These are phyloP conservation scores for Callosobruchus maculatus DNA, from an alignment of 2,888 invertebrate genomes.

Conservation along the genomic window DNA sequence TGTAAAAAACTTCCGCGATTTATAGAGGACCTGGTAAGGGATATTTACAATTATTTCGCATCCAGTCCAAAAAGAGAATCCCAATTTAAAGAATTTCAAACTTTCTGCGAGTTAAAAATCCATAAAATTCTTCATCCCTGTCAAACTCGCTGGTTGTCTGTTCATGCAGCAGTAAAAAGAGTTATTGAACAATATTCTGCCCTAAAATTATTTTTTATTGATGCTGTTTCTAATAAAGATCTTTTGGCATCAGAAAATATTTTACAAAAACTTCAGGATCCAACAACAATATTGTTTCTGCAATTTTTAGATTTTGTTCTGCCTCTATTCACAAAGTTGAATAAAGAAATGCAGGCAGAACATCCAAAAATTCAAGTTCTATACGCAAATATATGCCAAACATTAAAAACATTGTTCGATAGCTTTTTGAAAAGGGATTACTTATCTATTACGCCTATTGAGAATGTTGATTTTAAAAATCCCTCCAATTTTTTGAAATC, in stretches of 20 bases:
- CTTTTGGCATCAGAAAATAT: background rate
- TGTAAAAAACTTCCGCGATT: conserved; percentile 24
- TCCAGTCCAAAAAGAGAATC: conserved; percentile 24
- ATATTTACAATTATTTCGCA: conserved; percentile 28
- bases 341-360: conserved; percentile 6
- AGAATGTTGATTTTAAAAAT: too few species aligned
- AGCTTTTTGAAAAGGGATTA: too few species aligned
- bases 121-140: background rate
- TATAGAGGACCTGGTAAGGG: conserved; percentile 26
- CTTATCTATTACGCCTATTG: too few species aligned
- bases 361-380: background rate
- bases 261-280: too few species aligned
- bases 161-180: conserved; percentile 10
- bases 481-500: too few species aligned
- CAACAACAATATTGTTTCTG: too few species aligned
- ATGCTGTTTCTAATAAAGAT: conserved; percentile 9
- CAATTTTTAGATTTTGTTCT: background rate
- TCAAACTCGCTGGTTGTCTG: conserved; percentile 20
- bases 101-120: too few species aligned
- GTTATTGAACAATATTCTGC: conserved; percentile 19
- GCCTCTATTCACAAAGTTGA: conserved; percentile 1
- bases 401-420: too few species aligned
- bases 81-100: conserved; percentile 14
- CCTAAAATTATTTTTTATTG: conserved; percentile 17
- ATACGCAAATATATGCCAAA: too few species aligned